A percentile compares a stretch with the other conserved stretches of the same genome.
phyloP scores from a whole-genome alignment of 2,888 invertebrate species.

The Ecliptopera silaceata region DNA sequence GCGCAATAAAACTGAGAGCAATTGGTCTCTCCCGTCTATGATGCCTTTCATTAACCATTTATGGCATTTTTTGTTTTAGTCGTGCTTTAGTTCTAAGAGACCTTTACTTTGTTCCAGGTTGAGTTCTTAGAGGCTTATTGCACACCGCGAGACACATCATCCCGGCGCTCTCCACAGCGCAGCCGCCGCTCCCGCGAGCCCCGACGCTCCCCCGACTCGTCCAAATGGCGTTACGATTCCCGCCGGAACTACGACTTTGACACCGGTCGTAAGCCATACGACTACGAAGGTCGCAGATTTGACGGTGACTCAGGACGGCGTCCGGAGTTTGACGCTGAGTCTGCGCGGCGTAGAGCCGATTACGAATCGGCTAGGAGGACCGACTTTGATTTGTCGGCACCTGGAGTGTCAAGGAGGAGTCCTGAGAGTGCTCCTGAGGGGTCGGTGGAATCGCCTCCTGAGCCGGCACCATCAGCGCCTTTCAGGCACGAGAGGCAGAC shows the following conservation, averaged over 20 bases:
- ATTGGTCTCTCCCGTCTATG: not conserved
- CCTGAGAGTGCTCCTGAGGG: constrained; percentile 78
- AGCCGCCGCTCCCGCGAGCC: constrained; percentile 72
- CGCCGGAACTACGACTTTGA: constrained; percentile 75
- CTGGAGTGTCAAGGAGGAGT: constrained; percentile 69
- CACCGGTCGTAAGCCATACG: constrained; percentile 69
- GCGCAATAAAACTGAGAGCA: not conserved
- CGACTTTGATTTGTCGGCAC: constrained; percentile 74
- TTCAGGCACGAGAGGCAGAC: constrained; percentile 66
- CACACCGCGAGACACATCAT: constrained; percentile 87
- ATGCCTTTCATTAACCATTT: not conserved
- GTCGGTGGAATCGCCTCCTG: constrained; percentile 75
- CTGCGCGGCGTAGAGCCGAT: constrained; percentile 71
- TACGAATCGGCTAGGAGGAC: constrained; percentile 78
- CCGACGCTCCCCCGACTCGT: constrained; percentile 71
- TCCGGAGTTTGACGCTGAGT: constrained; percentile 71
- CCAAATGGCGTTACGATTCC: constrained; percentile 76
- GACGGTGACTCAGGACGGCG: constrained; percentile 72
- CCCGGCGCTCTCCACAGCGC: constrained; percentile 71
- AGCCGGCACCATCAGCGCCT: constrained; percentile 77
- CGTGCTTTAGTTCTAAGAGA: constrained; percentile 6
- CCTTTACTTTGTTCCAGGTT: constrained; percentile 80
- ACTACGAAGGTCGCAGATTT: constrained; percentile 66
- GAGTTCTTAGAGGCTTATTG: constrained; percentile 89
- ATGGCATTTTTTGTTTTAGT: not conserved